Conservation (phyloP, 2,797 vertebrate genomes). For the Gadopsis bispinosus region DNA sequence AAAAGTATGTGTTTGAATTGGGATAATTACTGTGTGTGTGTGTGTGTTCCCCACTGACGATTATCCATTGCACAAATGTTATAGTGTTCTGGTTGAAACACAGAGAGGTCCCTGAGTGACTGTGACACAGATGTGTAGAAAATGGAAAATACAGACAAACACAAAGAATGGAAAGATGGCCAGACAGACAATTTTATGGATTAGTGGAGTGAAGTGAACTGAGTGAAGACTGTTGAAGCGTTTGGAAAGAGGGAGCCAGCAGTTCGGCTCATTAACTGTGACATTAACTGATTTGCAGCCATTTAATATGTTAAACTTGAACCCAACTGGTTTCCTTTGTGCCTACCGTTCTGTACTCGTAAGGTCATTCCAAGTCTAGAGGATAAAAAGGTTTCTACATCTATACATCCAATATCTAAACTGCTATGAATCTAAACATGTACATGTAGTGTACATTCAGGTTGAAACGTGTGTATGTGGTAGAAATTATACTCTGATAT, state of each 20-base stretch:
- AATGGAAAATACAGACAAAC: constrained; percentile 67
- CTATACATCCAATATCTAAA: not conserved
- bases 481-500: not conserved
- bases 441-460: not conserved
- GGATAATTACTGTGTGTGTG: constrained; percentile 19
- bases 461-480: not conserved
- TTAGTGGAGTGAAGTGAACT: constrained; percentile 63
- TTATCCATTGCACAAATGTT: constrained; percentile 42
- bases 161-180: constrained; percentile 42
- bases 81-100: constrained; percentile 34
- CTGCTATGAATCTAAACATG: not conserved
- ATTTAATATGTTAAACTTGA: constrained; percentile 45
- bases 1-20: constrained; percentile 23
- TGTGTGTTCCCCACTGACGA: constrained; percentile 17
- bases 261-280: constrained; percentile 65
- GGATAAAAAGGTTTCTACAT: constrained; percentile 11
- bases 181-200: constrained; percentile 68
- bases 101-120: constrained; percentile 42
- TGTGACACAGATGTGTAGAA: constrained; percentile 70
- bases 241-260: constrained; percentile 53
- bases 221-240: constrained; percentile 55
- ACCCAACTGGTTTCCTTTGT: constrained; percentile 18
- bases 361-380: not conserved
- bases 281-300: constrained; percentile 48
- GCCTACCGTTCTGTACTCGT: constrained; percentile 14